Evolutionary conservation across 2,113 vertebrate genomes (phyloP).

Genomic region (Caranx melampygus): DNA sequence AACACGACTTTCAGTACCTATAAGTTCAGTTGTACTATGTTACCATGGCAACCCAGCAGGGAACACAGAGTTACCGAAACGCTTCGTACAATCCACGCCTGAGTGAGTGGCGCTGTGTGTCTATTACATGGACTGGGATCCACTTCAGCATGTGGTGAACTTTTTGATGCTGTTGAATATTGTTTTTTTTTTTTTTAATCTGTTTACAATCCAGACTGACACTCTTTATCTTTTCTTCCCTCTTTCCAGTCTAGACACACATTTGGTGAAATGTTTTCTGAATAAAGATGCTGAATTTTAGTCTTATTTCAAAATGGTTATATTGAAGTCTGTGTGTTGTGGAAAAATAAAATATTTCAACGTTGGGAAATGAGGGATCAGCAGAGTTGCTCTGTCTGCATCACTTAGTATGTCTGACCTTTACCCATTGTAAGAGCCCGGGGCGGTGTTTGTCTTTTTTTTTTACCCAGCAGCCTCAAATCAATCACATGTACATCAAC

Average conservation of each 20-base stretch:
- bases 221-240: slow-evolving; percentile 33
- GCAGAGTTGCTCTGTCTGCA: slow-evolving; percentile 8
- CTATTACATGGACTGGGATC: slow-evolving; percentile 20
- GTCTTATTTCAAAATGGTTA: background rate
- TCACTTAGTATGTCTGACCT: slow-evolving; percentile 39
- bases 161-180: slow-evolving; percentile 27
- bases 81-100: background rate
- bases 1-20: slow-evolving; percentile 26
- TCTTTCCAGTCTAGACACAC: slow-evolving; percentile 26
- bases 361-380: background rate
- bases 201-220: slow-evolving; percentile 54
- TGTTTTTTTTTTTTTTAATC: slow-evolving; percentile 16
- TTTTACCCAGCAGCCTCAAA: slow-evolving; percentile 19
- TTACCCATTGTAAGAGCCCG: slow-evolving; percentile 15
- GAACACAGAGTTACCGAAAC: slow-evolving; percentile 13
- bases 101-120: slow-evolving; percentile 4
- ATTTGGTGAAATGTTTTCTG: slow-evolving; percentile 36
- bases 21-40: slow-evolving; percentile 21
- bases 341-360: slow-evolving; percentile 36
- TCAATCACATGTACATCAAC: slow-evolving; percentile 16
- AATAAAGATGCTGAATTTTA: slow-evolving; percentile 46
- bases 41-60: slow-evolving; percentile 28
- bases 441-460: background rate
- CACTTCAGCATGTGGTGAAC: slow-evolving; percentile 31
- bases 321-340: slow-evolving; percentile 25